Base-by-base conservation (phyloP, 2,888 invertebrate genomes). In the Heliconius cydno region DNA sequence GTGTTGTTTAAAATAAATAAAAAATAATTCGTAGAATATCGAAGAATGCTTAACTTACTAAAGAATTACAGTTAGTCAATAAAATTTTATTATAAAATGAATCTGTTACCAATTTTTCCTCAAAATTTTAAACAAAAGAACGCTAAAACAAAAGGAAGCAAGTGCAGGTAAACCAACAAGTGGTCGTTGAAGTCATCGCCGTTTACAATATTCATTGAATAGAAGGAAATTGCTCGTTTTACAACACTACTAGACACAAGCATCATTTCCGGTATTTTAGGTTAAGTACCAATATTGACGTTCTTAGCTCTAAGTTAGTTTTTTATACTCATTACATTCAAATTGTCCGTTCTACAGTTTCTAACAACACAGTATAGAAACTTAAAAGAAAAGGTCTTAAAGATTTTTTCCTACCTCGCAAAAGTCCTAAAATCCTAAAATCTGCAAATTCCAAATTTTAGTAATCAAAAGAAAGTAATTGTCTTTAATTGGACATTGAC, bases 211-310 rank as follows among this genome's bases (percentile, higher is more conserved):
- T 77, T 79, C 76, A 57, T 70, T 79, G 76, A 82, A 82, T 82
- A 74, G 78, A 79, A 81, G 82, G 82, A 81, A 82, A 78, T 79
- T n/a, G 79, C 82, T 81, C 79, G 77, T 81, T 79, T 70, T 74
- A 81, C 81, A 78, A 79, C 77, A 79, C 79, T 78, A 81, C 78
- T 79, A 77, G 79, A 74, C 46, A 78, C 78, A 73, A 81, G 79
- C 63, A 57, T 72, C 60, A 74, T 76, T 79, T 81, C 79, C 82
- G 78, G 81, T 76, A n/a, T 78, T 77, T 73, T 70, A 77, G 76
- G 60, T 77, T 68, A n/a, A 76, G 77, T 74, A 74, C 71, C n/a
- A 78, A 52, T 70, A 77, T 78, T 66, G 66, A 67, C 22, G 46
- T 67, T n/a, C n/a, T 46, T 70, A 46, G 41, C 70, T 10, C 25